Conservation (phyloP, 2,888 invertebrate species). For the Scrobipalpa costella region DNA sequence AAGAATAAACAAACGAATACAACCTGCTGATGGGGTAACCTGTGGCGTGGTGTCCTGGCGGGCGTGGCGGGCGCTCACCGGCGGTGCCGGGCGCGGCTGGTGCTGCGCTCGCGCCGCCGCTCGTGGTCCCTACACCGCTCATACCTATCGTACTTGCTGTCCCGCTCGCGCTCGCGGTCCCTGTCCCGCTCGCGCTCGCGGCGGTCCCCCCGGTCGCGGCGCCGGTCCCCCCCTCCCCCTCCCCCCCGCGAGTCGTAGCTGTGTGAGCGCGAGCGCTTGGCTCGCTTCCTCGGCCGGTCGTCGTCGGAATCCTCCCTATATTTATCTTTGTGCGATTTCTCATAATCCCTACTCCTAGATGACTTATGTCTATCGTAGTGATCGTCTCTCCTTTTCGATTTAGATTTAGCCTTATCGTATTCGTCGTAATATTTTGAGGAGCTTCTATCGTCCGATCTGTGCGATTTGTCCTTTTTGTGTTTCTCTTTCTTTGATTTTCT, state of each 20-base stretch:
- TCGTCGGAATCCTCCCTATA: conserved; percentile 69
- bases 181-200: conserved; percentile 36
- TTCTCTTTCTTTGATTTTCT: conserved; percentile 59
- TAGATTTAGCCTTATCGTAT: conserved; percentile 53
- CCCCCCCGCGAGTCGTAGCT: conserved; percentile 63
- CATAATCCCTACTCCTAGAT: conserved; percentile 58
- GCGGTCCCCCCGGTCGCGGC: conserved; percentile 37
- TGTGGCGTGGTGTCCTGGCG: conserved; percentile 35
- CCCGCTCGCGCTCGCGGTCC: conserved; percentile 47
- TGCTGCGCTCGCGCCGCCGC: conserved; percentile 43
- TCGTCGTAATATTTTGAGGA: conserved; percentile 53
- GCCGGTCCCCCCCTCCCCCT: conserved; percentile 46
- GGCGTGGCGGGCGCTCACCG: conserved; percentile 56
- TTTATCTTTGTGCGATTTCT: conserved; percentile 55
- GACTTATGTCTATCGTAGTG: conserved; percentile 60
- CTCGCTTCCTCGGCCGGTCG: conserved; percentile 60
- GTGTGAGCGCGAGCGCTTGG: conserved; percentile 62
- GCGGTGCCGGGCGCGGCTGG: conserved; percentile 64
- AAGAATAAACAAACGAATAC: conserved; percentile 47
- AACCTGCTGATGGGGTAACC: conserved; percentile 70
- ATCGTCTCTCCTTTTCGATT: conserved; percentile 57
- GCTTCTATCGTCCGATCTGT: conserved; percentile 52
- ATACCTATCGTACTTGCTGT: conserved; percentile 36
- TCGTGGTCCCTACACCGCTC: conserved; percentile 30
- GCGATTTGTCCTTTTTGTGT: conserved; percentile 51